Percentiles rank a stretch among this genome's conserved stretches.
phyloP scores from a whole-genome alignment of 1,140 invertebrate genomes.

The Drosophila nigromelanica region DNA sequence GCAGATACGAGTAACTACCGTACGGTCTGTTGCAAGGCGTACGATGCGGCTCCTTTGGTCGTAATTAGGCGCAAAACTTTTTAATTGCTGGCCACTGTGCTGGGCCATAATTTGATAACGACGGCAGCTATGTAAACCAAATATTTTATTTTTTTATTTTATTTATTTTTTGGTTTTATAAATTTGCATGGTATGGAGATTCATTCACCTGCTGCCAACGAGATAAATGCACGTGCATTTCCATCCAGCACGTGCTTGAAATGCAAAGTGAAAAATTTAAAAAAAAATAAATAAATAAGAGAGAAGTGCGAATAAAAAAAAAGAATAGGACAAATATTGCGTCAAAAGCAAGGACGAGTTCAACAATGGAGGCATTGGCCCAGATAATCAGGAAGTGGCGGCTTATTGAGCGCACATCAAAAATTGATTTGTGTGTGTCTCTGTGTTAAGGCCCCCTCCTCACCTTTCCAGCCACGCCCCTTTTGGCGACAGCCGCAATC shows the following conservation, averaged over 20 bases:
- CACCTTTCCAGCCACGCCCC: background rate
- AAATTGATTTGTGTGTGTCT: slow-evolving; percentile 70
- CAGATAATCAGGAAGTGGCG: slow-evolving; percentile 77
- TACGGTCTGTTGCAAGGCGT: slow-evolving; percentile 1
- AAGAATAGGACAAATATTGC: slow-evolving; percentile 50
- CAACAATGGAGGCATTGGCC: slow-evolving; percentile 53
- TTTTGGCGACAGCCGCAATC: slow-evolving; percentile 51
- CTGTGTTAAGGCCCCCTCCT: background rate
- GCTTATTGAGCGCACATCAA: slow-evolving; percentile 76
- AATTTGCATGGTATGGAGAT: slow-evolving; percentile 66
- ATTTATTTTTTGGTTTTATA: slow-evolving; percentile 37
- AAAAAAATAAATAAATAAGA: slow-evolving; percentile 31
- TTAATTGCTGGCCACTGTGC: slow-evolving; percentile 55
- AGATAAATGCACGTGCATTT: slow-evolving; percentile 54
- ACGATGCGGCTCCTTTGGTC: slow-evolving; percentile 13
- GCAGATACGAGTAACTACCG: background rate
- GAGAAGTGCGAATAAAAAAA: slow-evolving; percentile 3
- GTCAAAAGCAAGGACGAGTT: slow-evolving; percentile 35
- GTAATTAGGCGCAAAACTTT: slow-evolving; percentile 68
- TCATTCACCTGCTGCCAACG: slow-evolving; percentile 52
- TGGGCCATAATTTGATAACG: slow-evolving; percentile 63
- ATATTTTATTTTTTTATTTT: slow-evolving; percentile 1
- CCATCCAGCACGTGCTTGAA: slow-evolving; percentile 46
- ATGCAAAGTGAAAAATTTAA: slow-evolving; percentile 50
- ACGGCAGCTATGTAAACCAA: slow-evolving; percentile 10